Percentiles rank a stretch among this genome's conserved stretches.
These are phyloP conservation scores for Oxyruncus cristatus DNA, from an alignment of 2,113 vertebrate genomes.

Conservation along the genomic window DNA sequence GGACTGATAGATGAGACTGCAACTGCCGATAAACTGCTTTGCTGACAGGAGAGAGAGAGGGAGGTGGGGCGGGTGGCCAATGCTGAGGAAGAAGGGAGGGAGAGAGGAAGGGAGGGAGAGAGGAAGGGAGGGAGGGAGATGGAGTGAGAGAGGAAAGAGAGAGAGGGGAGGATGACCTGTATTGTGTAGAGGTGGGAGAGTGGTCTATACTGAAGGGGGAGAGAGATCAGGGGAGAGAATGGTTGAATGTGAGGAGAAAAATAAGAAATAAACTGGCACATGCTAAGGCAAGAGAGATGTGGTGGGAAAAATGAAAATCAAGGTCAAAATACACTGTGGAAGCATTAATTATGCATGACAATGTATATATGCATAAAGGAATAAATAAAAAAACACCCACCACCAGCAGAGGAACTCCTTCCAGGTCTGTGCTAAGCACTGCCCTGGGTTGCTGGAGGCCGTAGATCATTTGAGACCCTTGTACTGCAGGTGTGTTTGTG, in stretches of 20 bases:
- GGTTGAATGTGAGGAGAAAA: background rate
- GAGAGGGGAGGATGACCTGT: background rate
- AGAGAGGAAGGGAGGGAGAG: background rate
- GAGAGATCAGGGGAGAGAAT: background rate
- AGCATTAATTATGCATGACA: constrained; percentile 3
- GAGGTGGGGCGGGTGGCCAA: background rate
- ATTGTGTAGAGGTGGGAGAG: background rate
- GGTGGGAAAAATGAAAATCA: background rate
- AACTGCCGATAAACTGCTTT: constrained; percentile 56
- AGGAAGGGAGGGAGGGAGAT: background rate
- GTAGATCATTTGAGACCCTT: background rate
- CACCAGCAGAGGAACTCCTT: background rate
- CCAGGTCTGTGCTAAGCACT: fast-evolving
- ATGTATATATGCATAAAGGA: background rate
- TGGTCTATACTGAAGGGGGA: background rate
- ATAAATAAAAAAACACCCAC: background rate
- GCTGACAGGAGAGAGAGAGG: constrained; percentile 25
- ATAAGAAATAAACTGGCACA: background rate
- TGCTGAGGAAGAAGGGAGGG: background rate
- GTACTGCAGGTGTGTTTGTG: background rate
- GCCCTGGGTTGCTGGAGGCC: background rate
- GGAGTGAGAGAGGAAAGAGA: background rate
- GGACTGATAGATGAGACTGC: constrained; percentile 67
- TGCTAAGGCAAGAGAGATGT: background rate
- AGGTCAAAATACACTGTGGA: background rate